Percentiles rank a stretch among this genome's conserved stretches.
These are phyloP conservation scores for Drosophila melanocephala DNA, from an alignment of 2,888 invertebrate species.

Conservation along the genomic window DNA sequence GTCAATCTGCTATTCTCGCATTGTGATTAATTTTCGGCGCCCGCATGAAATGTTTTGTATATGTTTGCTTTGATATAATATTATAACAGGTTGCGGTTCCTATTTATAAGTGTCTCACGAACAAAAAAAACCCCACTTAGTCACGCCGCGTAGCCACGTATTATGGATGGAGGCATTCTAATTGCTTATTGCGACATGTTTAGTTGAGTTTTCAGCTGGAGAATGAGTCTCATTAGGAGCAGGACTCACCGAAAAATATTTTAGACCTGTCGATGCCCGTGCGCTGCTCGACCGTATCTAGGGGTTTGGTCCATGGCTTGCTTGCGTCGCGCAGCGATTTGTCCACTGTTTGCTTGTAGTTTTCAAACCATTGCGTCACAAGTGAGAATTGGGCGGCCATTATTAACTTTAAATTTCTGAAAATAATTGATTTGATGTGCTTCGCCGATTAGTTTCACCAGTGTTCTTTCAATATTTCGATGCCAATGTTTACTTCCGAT, in stretches of 20 bases:
- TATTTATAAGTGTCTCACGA: slow-evolving; percentile 61
- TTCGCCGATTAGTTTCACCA: slow-evolving; percentile 42
- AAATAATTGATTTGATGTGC: slow-evolving; percentile 51
- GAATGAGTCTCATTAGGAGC: neutral
- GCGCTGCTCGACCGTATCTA: slow-evolving; percentile 89
- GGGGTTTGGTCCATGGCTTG: slow-evolving; percentile 90
- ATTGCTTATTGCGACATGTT: slow-evolving; percentile 11
- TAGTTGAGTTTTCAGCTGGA: neutral
- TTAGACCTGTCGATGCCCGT: slow-evolving; percentile 91
- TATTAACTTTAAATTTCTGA: slow-evolving; percentile 38
- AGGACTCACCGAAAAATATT: slow-evolving; percentile 90
- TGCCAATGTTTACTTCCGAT: slow-evolving; percentile 5
- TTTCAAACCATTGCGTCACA: slow-evolving; percentile 82
- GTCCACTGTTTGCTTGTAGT: slow-evolving; percentile 88
- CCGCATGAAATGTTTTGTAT: slow-evolving; percentile 21
- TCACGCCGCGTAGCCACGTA: slow-evolving; percentile 55
- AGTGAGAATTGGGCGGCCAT: slow-evolving; percentile 60
- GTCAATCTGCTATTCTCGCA: slow-evolving; percentile 9
- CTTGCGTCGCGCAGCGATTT: slow-evolving; percentile 88
- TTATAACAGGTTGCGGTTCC: slow-evolving; percentile 58
- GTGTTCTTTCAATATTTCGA: slow-evolving; percentile 18
- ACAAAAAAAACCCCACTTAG: slow-evolving; percentile 29
- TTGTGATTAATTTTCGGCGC: slow-evolving; percentile 42
- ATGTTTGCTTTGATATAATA: slow-evolving; percentile 34
- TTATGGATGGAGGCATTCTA: slow-evolving; percentile 29